Conservation (phyloP, 2,797 vertebrate species). For the Falco columbarius region DNA sequence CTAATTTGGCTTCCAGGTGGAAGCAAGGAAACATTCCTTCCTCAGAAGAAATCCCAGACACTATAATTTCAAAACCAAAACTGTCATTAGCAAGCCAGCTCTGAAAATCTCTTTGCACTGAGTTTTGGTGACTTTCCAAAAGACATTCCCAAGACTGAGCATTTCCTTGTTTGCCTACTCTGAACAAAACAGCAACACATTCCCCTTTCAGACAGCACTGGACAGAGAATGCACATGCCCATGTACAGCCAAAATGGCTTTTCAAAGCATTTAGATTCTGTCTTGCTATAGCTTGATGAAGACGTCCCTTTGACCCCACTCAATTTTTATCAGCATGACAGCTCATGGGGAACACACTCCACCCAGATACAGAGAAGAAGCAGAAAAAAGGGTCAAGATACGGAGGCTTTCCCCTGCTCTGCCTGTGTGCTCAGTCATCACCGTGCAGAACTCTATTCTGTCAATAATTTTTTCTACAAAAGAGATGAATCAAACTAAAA, state of each 20-base stretch:
- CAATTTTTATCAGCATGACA: not conserved
- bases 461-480: not conserved
- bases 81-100: not conserved
- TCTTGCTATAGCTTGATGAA: not conserved
- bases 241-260: not conserved
- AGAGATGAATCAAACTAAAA: not conserved
- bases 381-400: not conserved
- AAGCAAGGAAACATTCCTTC: not conserved
- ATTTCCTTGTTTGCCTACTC: not conserved
- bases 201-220: not conserved
- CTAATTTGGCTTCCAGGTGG: slow-evolving; percentile 35
- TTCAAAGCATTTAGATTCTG: not conserved
- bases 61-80: not conserved
- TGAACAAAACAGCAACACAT: not conserved
- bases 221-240: not conserved
- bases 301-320: not conserved
- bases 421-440: not conserved
- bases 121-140: not conserved
- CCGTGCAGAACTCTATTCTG: not conserved
- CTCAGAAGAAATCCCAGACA: not conserved
- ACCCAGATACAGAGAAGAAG: not conserved
- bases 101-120: not conserved
- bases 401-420: not conserved
- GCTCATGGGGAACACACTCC: not conserved
- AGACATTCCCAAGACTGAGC: not conserved